These are phyloP conservation scores for Pristionchus exspectatus DNA, from an alignment of 2,888 invertebrate genomes.

Conservation along the genomic window DNA sequence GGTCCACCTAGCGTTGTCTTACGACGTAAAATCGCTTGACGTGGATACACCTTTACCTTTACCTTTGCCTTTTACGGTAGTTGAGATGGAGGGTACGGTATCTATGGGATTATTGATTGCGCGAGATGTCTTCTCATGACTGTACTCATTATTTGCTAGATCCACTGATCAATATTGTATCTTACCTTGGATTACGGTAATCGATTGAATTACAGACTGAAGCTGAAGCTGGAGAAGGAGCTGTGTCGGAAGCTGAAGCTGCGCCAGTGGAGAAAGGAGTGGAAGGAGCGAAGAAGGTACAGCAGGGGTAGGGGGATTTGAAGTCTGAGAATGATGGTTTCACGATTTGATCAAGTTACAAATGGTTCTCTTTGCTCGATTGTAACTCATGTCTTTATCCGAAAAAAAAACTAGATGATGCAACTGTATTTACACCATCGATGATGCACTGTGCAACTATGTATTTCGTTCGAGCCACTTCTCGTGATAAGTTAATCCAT, in stretches of 20 bases:
- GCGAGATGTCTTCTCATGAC: neutral
- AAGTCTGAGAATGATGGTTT: neutral
- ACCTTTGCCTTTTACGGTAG: no score
- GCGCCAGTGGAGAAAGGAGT: constrained; percentile 38
- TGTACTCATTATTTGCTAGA: neutral
- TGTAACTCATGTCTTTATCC: no score
- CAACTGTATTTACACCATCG: neutral
- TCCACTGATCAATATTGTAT: neutral
- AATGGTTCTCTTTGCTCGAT: no score
- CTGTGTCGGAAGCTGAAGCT: constrained; percentile 36
- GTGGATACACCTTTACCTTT: no score
- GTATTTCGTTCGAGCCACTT: no score
- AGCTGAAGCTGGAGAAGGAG: constrained; percentile 37
- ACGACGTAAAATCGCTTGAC: no score
- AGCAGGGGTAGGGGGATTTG: neutral
- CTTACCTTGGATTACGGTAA: neutral
- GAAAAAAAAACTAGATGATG: neutral
- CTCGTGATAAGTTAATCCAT: neutral
- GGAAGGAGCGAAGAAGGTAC: constrained; percentile 46
- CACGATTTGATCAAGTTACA: neutral
- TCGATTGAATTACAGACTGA: neutral
- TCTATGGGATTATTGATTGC: no score
- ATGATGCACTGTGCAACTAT: no score
- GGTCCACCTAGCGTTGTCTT: no score
- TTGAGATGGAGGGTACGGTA: no score